Evolutionary conservation across 2,113 vertebrate species (phyloP), one percentile per base, ranked within the genome.

Genomic region (Cephalopholis sonnerati): DNA sequence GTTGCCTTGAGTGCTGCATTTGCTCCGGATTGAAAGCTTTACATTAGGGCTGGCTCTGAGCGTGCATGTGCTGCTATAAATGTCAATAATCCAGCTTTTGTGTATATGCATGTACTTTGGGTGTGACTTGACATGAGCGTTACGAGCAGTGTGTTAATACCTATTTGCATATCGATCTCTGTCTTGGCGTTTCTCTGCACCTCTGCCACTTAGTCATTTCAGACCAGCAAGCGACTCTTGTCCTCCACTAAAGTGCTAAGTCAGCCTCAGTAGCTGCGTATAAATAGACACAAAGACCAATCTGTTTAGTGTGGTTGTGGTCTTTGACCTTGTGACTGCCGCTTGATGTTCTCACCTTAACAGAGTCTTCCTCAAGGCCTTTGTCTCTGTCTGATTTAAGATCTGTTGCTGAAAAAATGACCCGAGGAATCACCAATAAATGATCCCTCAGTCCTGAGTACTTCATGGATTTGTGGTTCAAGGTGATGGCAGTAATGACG

Each of bases 241-340:
- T 59, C 77, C 2, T 13, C 16, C 3, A 24, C 72, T 15, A n/a
- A 87, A 83, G 66, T 87, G 85, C 85, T 48, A 65, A 79, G 85
- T 90, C 89, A 89, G 84, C 84, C 63, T 58, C 66, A 10, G 1
- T 22, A 29, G n/a, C 55, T 32, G 16, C 11, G 17, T 76, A 87
- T 62, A 73, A 90, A 89, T 83, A 87, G 77, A 86, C 80, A 86
- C 80, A 88, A 87, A 86, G 80, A 64, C 82, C 64, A 69, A 81
- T 88, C 79, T 90, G 83, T 87, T 90, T 41, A 74, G 61, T 17
- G 59, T 67, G 7, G 53, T 50, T 70, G 74, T 76, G 76, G 12
- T 82, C 58, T 58, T 72, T 82, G 62, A 90, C 66, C 86, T 79
- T 81, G 89, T 91, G 87, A 79, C 79, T 65, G 29, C 66, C 29